Evolutionary conservation across 1,140 invertebrate genomes (phyloP).

Genomic region (Bombus superbus): DNA sequence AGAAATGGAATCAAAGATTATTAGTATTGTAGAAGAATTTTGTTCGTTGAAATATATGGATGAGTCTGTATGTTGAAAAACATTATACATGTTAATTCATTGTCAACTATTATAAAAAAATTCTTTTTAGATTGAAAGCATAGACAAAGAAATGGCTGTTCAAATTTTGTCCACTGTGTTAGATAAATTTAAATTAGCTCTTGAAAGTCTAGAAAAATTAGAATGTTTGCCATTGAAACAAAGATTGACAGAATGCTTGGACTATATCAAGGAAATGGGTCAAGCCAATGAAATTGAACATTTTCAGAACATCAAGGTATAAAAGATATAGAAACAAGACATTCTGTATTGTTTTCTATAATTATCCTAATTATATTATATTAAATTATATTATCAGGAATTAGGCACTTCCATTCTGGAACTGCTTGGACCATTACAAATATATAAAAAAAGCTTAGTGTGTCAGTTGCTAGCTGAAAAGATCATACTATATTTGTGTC

Average conservation of each 20-base stretch:
- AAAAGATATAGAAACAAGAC: not conserved
- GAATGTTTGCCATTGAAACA: conserved; percentile 77
- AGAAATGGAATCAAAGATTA: conserved; percentile 69
- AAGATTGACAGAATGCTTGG: conserved; percentile 73
- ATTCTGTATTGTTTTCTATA: not conserved
- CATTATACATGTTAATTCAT: not conserved
- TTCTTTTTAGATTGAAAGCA: conserved; percentile 46
- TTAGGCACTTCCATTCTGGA: conserved; percentile 77
- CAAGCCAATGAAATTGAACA: conserved; percentile 77
- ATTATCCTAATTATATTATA: conserved; percentile 12
- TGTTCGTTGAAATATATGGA: conserved; percentile 61
- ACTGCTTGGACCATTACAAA: conserved; percentile 74
- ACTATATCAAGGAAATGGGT: conserved; percentile 79
- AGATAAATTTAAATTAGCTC: conserved; percentile 67
- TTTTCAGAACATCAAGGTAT: conserved; percentile 79
- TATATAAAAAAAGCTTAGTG: conserved; percentile 73
- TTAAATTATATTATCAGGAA: conserved; percentile 69
- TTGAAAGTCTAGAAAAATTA: conserved; percentile 74
- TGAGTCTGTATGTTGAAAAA: conserved; percentile 52
- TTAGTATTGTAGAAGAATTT: conserved; percentile 63
- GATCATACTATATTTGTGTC: conserved; percentile 75
- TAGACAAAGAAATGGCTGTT: conserved; percentile 42
- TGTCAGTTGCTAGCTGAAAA: conserved; percentile 72
- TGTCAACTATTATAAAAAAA: not conserved
- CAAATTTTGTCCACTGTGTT: conserved; percentile 60